Evolutionary conservation across 2,888 invertebrate genomes (phyloP).

Genomic region (Vesta saturnalis): DNA sequence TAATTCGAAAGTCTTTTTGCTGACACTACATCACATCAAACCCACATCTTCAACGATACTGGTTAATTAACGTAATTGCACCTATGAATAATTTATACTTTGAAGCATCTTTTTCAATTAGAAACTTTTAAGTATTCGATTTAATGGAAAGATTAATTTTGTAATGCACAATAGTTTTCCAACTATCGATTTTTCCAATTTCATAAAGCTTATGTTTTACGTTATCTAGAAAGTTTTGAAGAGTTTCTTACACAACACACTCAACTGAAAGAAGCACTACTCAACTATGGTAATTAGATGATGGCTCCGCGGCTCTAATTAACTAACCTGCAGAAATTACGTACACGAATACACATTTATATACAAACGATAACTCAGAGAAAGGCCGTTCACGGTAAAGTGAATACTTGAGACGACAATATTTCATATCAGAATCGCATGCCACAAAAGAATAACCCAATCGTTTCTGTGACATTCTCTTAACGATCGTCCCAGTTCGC

Average conservation of each 20-base stretch:
- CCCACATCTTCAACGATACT: no score
- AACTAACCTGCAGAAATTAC: not conserved
- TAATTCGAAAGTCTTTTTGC: no score
- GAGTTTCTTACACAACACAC: not conserved
- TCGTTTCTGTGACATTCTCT: conserved; percentile 49
- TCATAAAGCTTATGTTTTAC: no score
- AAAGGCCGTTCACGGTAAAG: conserved; percentile 12
- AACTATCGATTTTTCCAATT: no score
- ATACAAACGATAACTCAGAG: no score
- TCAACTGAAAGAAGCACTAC: not conserved
- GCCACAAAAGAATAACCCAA: conserved; percentile 50
- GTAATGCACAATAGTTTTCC: no score
- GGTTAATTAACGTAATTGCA: no score
- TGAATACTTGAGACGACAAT: conserved; percentile 47
- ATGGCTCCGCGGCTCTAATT: not conserved
- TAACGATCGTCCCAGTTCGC: conserved; percentile 49
- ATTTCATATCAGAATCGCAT: conserved; percentile 54
- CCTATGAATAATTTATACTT: no score
- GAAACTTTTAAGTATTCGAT: no score
- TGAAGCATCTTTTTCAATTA: no score
- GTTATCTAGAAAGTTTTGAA: not conserved
- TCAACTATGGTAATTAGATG: not conserved
- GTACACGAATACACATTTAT: not conserved
- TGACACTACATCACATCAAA: no score
- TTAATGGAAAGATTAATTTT: no score